Evolutionary conservation across 2,797 vertebrate genomes (phyloP).

Genomic region (Girardinus metallicus): DNA sequence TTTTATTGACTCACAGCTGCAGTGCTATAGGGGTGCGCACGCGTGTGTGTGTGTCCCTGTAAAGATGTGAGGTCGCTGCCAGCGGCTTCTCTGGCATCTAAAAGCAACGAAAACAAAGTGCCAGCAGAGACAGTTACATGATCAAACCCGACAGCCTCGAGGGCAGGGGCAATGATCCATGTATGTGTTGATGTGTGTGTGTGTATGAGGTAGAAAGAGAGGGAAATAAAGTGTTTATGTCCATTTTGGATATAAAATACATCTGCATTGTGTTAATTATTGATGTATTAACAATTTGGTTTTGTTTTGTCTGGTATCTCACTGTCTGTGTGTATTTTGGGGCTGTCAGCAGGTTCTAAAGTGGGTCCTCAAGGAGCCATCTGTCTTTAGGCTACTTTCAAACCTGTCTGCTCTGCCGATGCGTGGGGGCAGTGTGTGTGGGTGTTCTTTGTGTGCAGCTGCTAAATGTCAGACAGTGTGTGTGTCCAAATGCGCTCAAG

Average conservation of each 20-base stretch:
- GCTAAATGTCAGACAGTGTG: slow-evolving; percentile 58
- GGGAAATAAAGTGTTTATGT: slow-evolving; percentile 6
- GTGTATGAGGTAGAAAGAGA: not conserved
- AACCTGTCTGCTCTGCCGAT: slow-evolving; percentile 58
- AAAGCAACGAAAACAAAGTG: slow-evolving; percentile 52
- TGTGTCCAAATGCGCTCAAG: slow-evolving; percentile 61
- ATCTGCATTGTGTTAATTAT: slow-evolving; percentile 29
- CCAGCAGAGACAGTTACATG: slow-evolving; percentile 52
- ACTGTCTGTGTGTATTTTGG: slow-evolving; percentile 4
- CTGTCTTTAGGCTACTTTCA: slow-evolving; percentile 61
- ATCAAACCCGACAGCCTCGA: slow-evolving; percentile 56
- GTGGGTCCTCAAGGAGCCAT: slow-evolving; percentile 58
- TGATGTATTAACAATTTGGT: slow-evolving; percentile 24
- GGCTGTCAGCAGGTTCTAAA: slow-evolving; percentile 51
- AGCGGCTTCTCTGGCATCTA: slow-evolving; percentile 56
- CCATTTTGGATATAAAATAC: not conserved
- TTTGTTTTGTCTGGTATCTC: slow-evolving; percentile 24
- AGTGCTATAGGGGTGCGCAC: slow-evolving; percentile 14
- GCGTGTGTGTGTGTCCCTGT: slow-evolving; percentile 15
- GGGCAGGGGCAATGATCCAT: slow-evolving; percentile 47
- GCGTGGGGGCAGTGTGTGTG: slow-evolving; percentile 38
- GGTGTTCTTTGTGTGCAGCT: slow-evolving; percentile 55
- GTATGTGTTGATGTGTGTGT: slow-evolving; percentile 25
- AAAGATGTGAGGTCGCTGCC: slow-evolving; percentile 40
- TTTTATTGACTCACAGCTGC: slow-evolving; percentile 38